Evolutionary conservation across 2,888 invertebrate species (phyloP).

Genomic region (Calephelis perditalis): DNA sequence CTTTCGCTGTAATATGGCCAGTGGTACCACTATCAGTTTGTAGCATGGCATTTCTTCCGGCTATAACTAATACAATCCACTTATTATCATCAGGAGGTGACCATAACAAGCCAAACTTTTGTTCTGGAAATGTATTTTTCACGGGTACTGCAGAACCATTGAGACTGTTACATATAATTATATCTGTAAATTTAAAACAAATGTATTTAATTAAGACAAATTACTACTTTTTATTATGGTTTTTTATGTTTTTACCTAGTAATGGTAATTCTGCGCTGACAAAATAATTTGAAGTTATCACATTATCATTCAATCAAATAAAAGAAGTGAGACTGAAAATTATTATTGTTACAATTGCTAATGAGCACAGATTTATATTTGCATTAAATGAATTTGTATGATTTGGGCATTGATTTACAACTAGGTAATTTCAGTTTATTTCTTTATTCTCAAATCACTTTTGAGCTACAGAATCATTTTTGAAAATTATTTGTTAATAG

Average conservation of each 20-base stretch:
- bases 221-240: not conserved
- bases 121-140: constrained; percentile 59
- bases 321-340: too few relatives aligned
- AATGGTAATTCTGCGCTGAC: too few relatives aligned
- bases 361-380: too few relatives aligned
- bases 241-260: too few relatives aligned
- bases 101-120: constrained; percentile 64
- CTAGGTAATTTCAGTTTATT: too few relatives aligned
- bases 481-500: too few relatives aligned
- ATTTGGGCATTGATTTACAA: too few relatives aligned
- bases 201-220: constrained; percentile 13
- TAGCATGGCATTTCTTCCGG: constrained; percentile 80
- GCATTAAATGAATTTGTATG: too few relatives aligned
- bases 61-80: constrained; percentile 79
- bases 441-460: not conserved
- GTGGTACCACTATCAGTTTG: constrained; percentile 65
- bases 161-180: constrained; percentile 78
- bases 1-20: constrained; percentile 80
- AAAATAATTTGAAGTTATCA: too few relatives aligned
- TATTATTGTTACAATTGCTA: too few relatives aligned
- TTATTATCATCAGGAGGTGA: constrained; percentile 50
- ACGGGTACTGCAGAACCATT: constrained; percentile 68
- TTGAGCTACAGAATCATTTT: too few relatives aligned
- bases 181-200: constrained; percentile 57
- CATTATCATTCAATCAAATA: too few relatives aligned